Base-by-base conservation (phyloP, 2,888 invertebrate genomes). In the Melieria picta region DNA sequence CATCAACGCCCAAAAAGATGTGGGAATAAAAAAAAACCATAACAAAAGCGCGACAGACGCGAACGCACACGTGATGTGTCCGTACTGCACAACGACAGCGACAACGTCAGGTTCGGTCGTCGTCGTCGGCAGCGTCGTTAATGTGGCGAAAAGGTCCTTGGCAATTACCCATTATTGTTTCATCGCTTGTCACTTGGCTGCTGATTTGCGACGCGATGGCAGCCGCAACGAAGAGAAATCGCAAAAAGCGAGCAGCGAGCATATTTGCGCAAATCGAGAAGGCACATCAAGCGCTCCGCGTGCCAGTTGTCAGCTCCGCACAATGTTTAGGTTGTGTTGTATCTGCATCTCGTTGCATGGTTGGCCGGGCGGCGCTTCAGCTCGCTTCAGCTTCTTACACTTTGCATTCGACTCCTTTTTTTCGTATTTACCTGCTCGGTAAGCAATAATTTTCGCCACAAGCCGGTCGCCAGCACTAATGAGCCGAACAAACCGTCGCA, bases 111-210 rank as follows among this genome's bases (percentile, higher is more conserved):
- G 10, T 50, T 47, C 9, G 13, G 52, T 16, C 13, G 42, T 58
- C 30, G 67, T 47, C 30, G 13, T 58, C 50, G 60, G 13, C 46
- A 45, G 7, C 48, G 11, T n/a, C 7, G 16, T 46, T 3, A 10
- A 16, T 13, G 11, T n/a, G 63, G 50, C 46, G 62, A 48, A 65
- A 72, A 65, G 58, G 63, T 73, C 69, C 73, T 73, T 73, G 72
- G 63, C 66, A 73, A 73, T 70, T 73, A 63, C 66, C 73, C 65
- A 70, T 66, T 70, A 70, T 67, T 73, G 66, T 70, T 70, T 63
- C 69, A 73, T 48, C 69, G 65, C 65, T 72, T 69, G 69, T 65
- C 62, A 47, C 61, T 64, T 72, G 58, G 61, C 43, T 55, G 61
- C 11, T 61, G 48, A 52, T 55, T 71, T 47, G 13, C 47, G 30